Percentiles rank a stretch among this genome's conserved stretches.
These are phyloP conservation scores for Hipparchia semele DNA, from an alignment of 2,888 invertebrate genomes.

Conservation along the genomic window DNA sequence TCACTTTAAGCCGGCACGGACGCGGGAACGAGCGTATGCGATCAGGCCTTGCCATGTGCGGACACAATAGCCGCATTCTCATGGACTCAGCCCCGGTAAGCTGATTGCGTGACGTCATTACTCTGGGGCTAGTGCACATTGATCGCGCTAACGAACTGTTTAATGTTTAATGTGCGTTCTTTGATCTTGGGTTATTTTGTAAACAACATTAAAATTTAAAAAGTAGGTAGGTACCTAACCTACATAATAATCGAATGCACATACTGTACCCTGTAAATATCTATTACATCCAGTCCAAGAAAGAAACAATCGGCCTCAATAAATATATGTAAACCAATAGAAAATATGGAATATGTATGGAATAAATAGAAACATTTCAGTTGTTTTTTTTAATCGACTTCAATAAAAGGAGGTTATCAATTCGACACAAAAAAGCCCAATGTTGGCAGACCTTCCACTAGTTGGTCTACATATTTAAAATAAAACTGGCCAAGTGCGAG, in stretches of 20 bases:
- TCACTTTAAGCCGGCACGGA: conserved; percentile 53
- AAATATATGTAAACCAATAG: too few relatives aligned
- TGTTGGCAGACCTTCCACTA: too few relatives aligned
- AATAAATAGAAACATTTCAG: too few relatives aligned
- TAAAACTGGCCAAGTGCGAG: too few relatives aligned
- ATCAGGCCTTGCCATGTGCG: conserved; percentile 68
- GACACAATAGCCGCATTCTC: conserved; percentile 81
- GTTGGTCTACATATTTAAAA: too few relatives aligned
- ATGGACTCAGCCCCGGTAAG: conserved; percentile 80
- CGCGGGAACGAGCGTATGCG: conserved; percentile 70
- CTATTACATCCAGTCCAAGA: too few relatives aligned
- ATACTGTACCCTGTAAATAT: background rate
- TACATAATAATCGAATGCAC: background rate
- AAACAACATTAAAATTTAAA: conserved; percentile 1
- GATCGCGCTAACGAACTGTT: conserved; percentile 42
- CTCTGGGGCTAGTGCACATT: conserved; percentile 50
- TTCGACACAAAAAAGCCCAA: too few relatives aligned
- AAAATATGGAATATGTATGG: too few relatives aligned
- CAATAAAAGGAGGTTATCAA: too few relatives aligned
- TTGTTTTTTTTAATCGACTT: too few relatives aligned
- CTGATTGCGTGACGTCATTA: conserved; percentile 82
- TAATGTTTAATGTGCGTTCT: conserved; percentile 41
- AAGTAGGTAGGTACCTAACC: too few relatives aligned
- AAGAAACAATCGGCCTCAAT: too few relatives aligned
- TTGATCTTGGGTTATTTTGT: conserved; percentile 17